Base-by-base conservation (phyloP, 2,888 invertebrate genomes). In the Alviniconcha strummeri region DNA sequence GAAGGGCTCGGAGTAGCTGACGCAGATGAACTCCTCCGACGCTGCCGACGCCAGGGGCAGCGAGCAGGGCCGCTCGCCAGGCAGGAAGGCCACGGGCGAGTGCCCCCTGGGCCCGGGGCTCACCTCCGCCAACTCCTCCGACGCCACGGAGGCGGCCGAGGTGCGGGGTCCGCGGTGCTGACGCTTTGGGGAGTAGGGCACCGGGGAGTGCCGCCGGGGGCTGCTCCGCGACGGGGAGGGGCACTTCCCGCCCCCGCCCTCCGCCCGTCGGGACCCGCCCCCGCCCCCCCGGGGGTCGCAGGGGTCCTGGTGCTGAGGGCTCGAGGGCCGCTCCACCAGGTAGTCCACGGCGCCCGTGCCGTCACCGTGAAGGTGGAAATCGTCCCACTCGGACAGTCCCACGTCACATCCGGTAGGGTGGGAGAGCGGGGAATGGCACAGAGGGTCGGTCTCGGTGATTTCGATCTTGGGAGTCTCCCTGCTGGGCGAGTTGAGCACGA, bases 161-260 rank as follows among this genome's bases (percentile, higher is more conserved):
- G 78, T 57, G 11, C 72, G 75, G 36, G 36, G 1, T 11, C 72
- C n/a, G 52, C 75, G 74, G 64, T 60, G 74, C 57, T 75, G 81
- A 6, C 81, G 60, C 52, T 64, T 60, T 0, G 81, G 81, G n/a
- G 81, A 81, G 55, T 81, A 81, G 54, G 81, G 81, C 8, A 57
- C 75, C 3, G 81, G 81, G 19, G 81, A 81, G 17, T 75, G 81
- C 9, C 81, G 75, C 17, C 74, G 52, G 13, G 81, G 75, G 64
- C 81, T 81, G 64, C 9, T 75, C 52, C 81, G 81, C 13, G 81
- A 75, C 36, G 81, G 81, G n/a, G 81, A 75, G 52, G 75, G 81
- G 75, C 81, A 72, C 56, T 81, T 81, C 8, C 81, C 81, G 4
- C 64, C 52, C 4, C 81, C 81, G 1, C 72, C 8, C 11, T 72